Conservation (phyloP, 2,888 invertebrate genomes). For the Dendrolimus pini region DNA sequence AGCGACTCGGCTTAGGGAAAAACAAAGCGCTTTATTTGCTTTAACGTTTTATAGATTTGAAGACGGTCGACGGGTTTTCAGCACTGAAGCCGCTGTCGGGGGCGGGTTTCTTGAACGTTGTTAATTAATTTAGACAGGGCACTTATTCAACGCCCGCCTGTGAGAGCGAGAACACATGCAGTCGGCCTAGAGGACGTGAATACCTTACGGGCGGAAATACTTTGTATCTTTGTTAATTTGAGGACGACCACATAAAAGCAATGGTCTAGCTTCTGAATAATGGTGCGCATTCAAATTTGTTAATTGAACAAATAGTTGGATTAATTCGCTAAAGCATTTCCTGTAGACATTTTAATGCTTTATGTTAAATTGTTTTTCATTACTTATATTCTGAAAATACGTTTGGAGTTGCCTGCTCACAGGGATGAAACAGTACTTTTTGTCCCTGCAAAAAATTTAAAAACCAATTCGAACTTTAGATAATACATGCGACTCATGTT, state of each 20-base stretch:
- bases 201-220: constrained; percentile 52
- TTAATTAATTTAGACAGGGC: constrained; percentile 71
- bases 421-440: too few relatives aligned
- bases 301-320: constrained; percentile 31
- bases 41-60: constrained; percentile 30
- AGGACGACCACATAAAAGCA: constrained; percentile 36
- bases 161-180: constrained; percentile 46
- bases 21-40: constrained; percentile 43
- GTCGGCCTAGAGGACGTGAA: constrained; percentile 38
- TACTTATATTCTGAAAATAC: not conserved
- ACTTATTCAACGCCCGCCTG: constrained; percentile 48
- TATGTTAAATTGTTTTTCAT: not conserved
- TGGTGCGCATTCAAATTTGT: constrained; percentile 19
- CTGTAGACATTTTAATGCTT: constrained; percentile 14
- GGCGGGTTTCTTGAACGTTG: constrained; percentile 40
- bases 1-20: constrained; percentile 32
- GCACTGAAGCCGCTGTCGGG: constrained; percentile 46
- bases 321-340: constrained; percentile 45
- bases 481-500: too few relatives aligned
- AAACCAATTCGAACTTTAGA: too few relatives aligned
- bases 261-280: constrained; percentile 29
- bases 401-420: not conserved
- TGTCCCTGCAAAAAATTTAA: too few relatives aligned
- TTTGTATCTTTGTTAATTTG: constrained; percentile 52
- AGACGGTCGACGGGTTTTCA: constrained; percentile 30